These are phyloP conservation scores for Agelastica alni DNA, from an alignment of 2,888 invertebrate genomes.

Conservation along the genomic window DNA sequence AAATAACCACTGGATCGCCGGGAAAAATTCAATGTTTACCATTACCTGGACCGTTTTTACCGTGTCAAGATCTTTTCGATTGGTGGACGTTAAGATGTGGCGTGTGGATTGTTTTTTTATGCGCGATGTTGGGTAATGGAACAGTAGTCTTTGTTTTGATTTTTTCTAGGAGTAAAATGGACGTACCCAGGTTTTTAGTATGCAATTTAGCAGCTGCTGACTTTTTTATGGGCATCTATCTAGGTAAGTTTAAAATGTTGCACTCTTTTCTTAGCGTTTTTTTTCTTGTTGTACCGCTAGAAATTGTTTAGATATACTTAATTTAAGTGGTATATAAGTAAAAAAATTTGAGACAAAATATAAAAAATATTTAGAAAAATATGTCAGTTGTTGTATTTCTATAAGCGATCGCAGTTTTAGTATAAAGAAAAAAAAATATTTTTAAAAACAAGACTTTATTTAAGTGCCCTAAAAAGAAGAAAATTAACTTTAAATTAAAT, in stretches of 20 bases:
- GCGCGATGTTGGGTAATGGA: conserved; percentile 95
- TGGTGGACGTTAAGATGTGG: conserved; percentile 98
- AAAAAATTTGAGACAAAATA: too few species aligned
- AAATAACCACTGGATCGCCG: conserved; percentile 35
- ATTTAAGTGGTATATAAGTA: too few species aligned
- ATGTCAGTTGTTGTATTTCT: too few species aligned
- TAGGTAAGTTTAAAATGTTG: conserved; percentile 66
- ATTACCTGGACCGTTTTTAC: conserved; percentile 89
- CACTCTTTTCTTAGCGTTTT: too few species aligned
- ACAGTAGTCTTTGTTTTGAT: conserved; percentile 92
- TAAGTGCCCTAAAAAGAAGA: too few species aligned
- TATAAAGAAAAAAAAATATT: not conserved
- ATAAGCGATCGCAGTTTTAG: not conserved
- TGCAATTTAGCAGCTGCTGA: conserved; percentile 96
- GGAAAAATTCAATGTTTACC: conserved; percentile 77
- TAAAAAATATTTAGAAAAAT: too few species aligned
- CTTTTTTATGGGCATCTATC: conserved; percentile 95
- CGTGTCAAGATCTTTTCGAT: conserved; percentile 94
- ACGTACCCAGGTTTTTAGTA: conserved; percentile 94
- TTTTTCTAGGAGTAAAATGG: conserved; percentile 90
- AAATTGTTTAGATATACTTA: too few species aligned
- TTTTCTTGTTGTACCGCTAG: too few species aligned
- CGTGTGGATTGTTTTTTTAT: conserved; percentile 95
- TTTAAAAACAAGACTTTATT: too few species aligned
- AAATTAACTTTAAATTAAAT: too few species aligned